Conservation (phyloP, 2,888 invertebrate species). For the Standfussiana lucernea region DNA sequence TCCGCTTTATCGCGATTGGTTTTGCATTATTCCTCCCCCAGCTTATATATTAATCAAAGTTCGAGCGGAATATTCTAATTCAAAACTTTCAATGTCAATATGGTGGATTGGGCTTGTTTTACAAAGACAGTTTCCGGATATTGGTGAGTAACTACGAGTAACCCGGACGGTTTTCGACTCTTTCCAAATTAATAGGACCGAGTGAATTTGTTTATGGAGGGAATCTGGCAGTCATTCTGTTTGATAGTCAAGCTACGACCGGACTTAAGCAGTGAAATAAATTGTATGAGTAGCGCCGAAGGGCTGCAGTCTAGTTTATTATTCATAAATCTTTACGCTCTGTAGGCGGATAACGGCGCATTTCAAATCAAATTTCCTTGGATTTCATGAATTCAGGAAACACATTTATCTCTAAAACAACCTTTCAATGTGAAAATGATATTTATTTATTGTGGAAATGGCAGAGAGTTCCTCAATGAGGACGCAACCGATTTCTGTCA, state of each 20-base stretch:
- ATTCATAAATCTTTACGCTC: slow-evolving; percentile 70
- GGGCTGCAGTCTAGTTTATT: slow-evolving; percentile 68
- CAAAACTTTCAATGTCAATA: slow-evolving; percentile 81
- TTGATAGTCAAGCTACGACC: slow-evolving; percentile 65
- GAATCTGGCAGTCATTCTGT: slow-evolving; percentile 66
- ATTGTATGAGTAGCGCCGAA: slow-evolving; percentile 59
- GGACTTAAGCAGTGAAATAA: slow-evolving; percentile 65
- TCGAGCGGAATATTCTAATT: slow-evolving; percentile 73
- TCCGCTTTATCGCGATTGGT: slow-evolving; percentile 78
- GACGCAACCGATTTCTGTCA: neutral
- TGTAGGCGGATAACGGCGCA: slow-evolving; percentile 64
- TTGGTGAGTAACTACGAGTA: slow-evolving; percentile 51
- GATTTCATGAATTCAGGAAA: slow-evolving; percentile 62
- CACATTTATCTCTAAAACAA: slow-evolving; percentile 30
- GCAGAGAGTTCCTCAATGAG: neutral
- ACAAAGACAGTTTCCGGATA: slow-evolving; percentile 68
- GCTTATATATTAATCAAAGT: slow-evolving; percentile 80
- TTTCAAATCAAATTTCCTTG: slow-evolving; percentile 63
- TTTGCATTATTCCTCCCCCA: slow-evolving; percentile 77
- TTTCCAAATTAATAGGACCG: slow-evolving; percentile 60
- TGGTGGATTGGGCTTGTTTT: slow-evolving; percentile 73
- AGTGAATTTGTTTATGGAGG: slow-evolving; percentile 65
- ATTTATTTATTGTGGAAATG: slow-evolving; percentile 25
- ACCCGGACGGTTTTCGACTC: slow-evolving; percentile 61
- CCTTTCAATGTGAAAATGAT: slow-evolving; percentile 30